Evolutionary conservation across 2,113 vertebrate genomes (phyloP).

Genomic region (Onychostruthus taczanowskii): DNA sequence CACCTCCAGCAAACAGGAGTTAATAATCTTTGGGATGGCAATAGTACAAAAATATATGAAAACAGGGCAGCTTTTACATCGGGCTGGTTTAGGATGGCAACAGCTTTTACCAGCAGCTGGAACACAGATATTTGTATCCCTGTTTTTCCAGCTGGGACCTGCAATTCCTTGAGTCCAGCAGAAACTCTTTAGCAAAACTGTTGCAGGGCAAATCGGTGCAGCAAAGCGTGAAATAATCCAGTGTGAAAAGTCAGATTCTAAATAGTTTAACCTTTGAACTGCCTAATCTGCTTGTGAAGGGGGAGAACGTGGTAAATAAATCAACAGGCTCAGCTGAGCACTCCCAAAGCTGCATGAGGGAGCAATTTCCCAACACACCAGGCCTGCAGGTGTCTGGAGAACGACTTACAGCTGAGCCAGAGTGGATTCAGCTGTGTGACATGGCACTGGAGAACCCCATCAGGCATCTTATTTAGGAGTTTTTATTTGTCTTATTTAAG

Average conservation of each 20-base stretch:
- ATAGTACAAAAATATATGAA: background rate
- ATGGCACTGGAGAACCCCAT: background rate
- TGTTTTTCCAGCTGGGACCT: background rate
- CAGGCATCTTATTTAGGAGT: background rate
- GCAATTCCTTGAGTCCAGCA: background rate
- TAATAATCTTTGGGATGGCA: background rate
- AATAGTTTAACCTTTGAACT: constrained; percentile 42
- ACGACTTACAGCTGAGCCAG: background rate
- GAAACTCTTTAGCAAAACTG: background rate
- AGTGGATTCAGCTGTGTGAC: rapidly evolving
- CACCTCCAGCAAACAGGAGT: background rate
- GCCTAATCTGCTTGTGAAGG: background rate
- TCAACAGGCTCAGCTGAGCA: background rate
- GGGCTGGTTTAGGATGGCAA: background rate
- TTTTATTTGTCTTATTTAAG: background rate
- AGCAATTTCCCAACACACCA: background rate
- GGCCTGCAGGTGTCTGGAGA: background rate
- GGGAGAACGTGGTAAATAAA: background rate
- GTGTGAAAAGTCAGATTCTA: constrained; percentile 23
- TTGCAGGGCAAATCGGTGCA: background rate
- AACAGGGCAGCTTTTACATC: background rate
- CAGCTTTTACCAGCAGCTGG: background rate
- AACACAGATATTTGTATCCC: rapidly evolving
- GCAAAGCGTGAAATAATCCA: background rate
- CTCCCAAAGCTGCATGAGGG: background rate